These are phyloP conservation scores for Homarus gammarus DNA, from an alignment of 2,888 invertebrate genomes.

Conservation along the genomic window DNA sequence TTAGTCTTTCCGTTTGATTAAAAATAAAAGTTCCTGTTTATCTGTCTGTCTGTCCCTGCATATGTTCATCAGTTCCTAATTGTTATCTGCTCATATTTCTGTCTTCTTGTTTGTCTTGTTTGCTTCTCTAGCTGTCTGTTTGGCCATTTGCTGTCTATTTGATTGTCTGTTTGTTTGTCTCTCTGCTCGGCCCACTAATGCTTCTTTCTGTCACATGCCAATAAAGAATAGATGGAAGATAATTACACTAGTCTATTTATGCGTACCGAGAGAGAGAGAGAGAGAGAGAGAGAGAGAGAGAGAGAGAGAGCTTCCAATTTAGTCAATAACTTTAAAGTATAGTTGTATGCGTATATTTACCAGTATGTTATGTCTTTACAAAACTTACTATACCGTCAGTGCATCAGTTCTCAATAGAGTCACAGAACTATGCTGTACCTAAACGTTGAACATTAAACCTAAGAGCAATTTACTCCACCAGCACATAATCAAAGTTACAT, in stretches of 20 bases:
- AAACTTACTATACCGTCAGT: too few relatives aligned
- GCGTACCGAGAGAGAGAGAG: slow-evolving; percentile 3
- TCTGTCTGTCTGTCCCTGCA: neutral
- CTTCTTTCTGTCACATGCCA: neutral
- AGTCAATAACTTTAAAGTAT: neutral
- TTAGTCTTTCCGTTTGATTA: too few relatives aligned
- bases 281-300: slow-evolving; percentile 7
- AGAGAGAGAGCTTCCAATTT: neutral
- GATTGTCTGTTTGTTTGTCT: neutral
- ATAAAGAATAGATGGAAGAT: neutral
- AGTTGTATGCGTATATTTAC: too few relatives aligned
- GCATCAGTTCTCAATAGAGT: neutral
- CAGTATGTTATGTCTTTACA: too few relatives aligned
- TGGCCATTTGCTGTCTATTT: neutral
- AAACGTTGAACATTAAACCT: too few relatives aligned
- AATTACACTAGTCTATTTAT: neutral
- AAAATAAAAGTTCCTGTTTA: neutral
- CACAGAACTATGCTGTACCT: too few relatives aligned
- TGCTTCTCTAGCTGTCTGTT: neutral
- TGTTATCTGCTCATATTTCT: too few relatives aligned
- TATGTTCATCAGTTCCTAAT: too few relatives aligned
- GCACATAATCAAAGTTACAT: neutral
- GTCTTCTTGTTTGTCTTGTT: neutral
- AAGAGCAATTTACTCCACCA: neutral
- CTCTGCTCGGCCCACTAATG: neutral